Percentiles rank a stretch among this genome's conserved stretches.
These are phyloP conservation scores for Eupleurogrammus muticus DNA, from an alignment of 2,797 vertebrate species.

Conservation along the genomic window DNA sequence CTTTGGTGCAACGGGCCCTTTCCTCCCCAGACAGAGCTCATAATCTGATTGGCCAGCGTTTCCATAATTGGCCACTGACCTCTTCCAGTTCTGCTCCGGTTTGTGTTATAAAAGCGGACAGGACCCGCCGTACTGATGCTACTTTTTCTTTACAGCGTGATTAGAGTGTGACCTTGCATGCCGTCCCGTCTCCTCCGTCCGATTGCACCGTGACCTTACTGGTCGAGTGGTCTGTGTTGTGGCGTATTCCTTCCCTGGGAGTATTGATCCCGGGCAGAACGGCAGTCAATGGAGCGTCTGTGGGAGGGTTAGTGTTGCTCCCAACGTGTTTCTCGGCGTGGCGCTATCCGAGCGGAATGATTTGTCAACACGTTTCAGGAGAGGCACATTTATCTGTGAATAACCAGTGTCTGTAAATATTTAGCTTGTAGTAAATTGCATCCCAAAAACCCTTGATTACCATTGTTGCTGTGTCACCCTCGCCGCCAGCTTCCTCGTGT, in stretches of 20 bases:
- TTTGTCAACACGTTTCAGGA: constrained; percentile 40
- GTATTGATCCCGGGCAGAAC: constrained; percentile 76
- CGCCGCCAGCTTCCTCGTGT: constrained; percentile 37
- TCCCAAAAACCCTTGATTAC: constrained; percentile 52
- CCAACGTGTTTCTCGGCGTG: constrained; percentile 47
- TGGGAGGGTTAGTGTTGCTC: constrained; percentile 75
- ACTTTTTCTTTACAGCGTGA: constrained; percentile 33
- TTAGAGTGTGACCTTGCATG: constrained; percentile 66
- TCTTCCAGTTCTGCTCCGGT: constrained; percentile 27
- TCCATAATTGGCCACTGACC: constrained; percentile 42
- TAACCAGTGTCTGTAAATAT: constrained; percentile 56
- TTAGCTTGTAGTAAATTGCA: constrained; percentile 52
- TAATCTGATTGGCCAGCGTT: constrained; percentile 30
- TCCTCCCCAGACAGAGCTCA: constrained; percentile 17
- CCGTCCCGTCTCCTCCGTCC: constrained; percentile 47
- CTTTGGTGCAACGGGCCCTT: constrained; percentile 3
- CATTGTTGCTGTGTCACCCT: constrained; percentile 74
- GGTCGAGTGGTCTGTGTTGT: constrained; percentile 65
- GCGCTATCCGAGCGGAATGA: constrained; percentile 25
- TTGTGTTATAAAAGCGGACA: constrained; percentile 33
- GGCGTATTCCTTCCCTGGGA: constrained; percentile 61
- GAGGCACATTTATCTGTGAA: constrained; percentile 44
- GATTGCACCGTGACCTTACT: constrained; percentile 69
- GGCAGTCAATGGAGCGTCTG: constrained; percentile 80
- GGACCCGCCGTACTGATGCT: background rate